Evolutionary conservation across 92 coral and sea anemone genomes (phyloP).

Genomic region (Isaurus tuberculatus): DNA sequence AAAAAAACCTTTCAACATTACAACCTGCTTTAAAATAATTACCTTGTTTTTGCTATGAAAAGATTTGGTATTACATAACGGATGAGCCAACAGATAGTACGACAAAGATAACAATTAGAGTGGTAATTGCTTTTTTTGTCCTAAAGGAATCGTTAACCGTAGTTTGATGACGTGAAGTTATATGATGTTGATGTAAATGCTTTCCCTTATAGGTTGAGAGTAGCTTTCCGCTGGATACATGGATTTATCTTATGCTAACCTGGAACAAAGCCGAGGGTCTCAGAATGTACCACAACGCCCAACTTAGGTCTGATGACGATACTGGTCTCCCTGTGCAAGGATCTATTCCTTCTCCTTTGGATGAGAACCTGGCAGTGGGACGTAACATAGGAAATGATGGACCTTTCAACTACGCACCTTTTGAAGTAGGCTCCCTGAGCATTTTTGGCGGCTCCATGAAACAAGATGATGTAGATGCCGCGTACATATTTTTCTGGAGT

Average conservation of each 20-base stretch:
- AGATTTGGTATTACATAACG: too few species aligned
- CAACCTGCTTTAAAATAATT: too few species aligned
- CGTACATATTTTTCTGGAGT: constrained; percentile 93
- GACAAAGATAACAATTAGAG: too few species aligned
- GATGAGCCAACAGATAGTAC: too few species aligned
- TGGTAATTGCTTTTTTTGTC: too few species aligned
- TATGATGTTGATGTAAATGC: not conserved
- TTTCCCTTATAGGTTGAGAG: constrained; percentile 57
- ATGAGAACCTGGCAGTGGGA: constrained; percentile 86
- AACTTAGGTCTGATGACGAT: constrained; percentile 73
- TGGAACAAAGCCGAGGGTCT: constrained; percentile 88
- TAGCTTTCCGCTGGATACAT: constrained; percentile 54
- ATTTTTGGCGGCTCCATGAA: constrained; percentile 77
- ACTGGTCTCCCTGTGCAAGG: constrained; percentile 75
- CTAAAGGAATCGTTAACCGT: too few species aligned
- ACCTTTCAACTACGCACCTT: constrained; percentile 61
- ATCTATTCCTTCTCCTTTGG: constrained; percentile 62
- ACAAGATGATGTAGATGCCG: constrained; percentile 86
- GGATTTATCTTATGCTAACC: constrained; percentile 88
- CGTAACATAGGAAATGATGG: constrained; percentile 81
- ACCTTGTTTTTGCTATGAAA: too few species aligned
- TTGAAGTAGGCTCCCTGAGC: constrained; percentile 88
- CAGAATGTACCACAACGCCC: constrained; percentile 78
- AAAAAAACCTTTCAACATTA: too few species aligned
- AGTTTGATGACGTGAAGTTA: too few species aligned